Evolutionary conservation across 2,888 invertebrate genomes (phyloP), one percentile per base, ranked within the genome.

Genomic region (Bellardia bayeri): DNA sequence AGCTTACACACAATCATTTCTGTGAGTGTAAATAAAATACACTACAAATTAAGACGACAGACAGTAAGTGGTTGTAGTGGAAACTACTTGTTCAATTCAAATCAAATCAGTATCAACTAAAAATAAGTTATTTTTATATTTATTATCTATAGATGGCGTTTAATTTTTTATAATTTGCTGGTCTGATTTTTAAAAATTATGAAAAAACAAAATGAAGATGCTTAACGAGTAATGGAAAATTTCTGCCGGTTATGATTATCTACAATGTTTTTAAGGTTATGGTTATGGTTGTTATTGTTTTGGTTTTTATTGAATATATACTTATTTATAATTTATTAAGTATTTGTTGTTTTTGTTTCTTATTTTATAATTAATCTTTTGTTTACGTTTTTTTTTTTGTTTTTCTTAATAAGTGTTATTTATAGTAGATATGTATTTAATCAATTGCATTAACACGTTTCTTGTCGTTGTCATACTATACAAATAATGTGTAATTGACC

Each of bases 31-130:
- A 80, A 80, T 23, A 56, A 80, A 87, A 83, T 78, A 83, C 61
- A 79, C 88, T 88, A 88, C 88, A 88, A 88, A 76, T 86, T 49
- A 88, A 88, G 37, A 74, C 33, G 37, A 83, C 56, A 85, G 66
- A 66, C 13, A 69, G 13, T 42, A 8, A 63, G 61, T 56, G 30
- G 6, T 58, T 42, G 45, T 71, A 56, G 11, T 8, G 11, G 8
- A 30, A 75, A 74, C 74, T 82, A 74, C 58, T 69, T 71, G 40
- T 64, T 71, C n/a, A 54, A 58, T 56, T 75, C n/a, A 58, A 66
- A 51, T 40, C 23, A 81, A 63, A 58, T 45, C 42, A 72, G 58
- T 56, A 72, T 72, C 6, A 64, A 58, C 58, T 66, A 51, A 40
- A 64, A 63, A 64, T 37, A 37, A 16, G 16, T 9, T 2, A 0